phyloP scores from a whole-genome alignment of 2,888 invertebrate genomes.

The Agrenia bidenticulata region DNA sequence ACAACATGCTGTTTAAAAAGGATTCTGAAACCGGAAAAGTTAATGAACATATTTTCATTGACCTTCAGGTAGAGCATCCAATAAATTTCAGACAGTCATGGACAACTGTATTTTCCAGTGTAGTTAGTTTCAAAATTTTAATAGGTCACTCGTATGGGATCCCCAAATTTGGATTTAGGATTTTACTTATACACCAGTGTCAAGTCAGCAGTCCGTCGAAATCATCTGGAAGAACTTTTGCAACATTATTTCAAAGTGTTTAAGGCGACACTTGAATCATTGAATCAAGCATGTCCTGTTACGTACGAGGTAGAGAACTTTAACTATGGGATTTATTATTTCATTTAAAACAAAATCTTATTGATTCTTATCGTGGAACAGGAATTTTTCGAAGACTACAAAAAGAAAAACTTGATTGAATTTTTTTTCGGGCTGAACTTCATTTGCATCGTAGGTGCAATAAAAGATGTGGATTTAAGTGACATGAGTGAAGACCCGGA shows the following conservation, averaged over 20 bases:
- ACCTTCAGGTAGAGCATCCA: constrained; percentile 15
- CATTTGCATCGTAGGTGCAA: constrained; percentile 28
- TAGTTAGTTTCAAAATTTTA: constrained; percentile 2
- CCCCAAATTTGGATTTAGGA: constrained; percentile 33
- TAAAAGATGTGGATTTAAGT: constrained; percentile 18
- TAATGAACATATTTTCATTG: constrained; percentile 15
- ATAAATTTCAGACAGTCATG: background rate
- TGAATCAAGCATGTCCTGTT: background rate
- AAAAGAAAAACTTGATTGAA: constrained; percentile 25
- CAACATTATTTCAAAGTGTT: constrained; percentile 16
- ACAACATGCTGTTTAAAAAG: constrained; percentile 31
- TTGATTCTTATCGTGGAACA: background rate
- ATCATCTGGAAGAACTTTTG: constrained; percentile 8
- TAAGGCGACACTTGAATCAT: constrained; percentile 1
- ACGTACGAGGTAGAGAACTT: background rate
- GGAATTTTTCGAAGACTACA: constrained; percentile 28
- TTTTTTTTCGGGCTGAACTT: constrained; percentile 23
- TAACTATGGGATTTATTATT: too few relatives aligned
- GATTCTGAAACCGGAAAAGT: constrained; percentile 15
- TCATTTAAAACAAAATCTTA: too few relatives aligned
- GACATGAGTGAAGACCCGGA: constrained; percentile 6
- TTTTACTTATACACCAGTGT: constrained; percentile 31
- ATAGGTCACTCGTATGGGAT: constrained; percentile 17
- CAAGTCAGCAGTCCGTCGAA: constrained; percentile 15
- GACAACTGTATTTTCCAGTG: background rate